A percentile compares a stretch with the other conserved stretches of the same genome.
Conservation (phyloP, 2,797 vertebrate species). For the Glyptemys insculpta region DNA sequence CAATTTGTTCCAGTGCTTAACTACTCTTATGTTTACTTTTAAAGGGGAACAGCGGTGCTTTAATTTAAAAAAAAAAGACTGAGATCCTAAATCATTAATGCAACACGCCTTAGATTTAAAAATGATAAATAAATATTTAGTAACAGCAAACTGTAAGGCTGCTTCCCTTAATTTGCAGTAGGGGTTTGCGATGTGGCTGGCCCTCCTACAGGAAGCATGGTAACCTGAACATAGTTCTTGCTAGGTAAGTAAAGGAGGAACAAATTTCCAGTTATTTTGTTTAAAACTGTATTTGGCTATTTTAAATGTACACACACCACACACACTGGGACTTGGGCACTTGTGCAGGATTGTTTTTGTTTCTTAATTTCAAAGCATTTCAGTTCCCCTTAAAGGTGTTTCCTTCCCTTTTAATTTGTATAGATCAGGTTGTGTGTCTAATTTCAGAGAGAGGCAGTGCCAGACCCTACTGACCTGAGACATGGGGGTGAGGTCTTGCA, state of each 20-base stretch:
- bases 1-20: neutral
- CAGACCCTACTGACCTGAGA: neutral
- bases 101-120: neutral
- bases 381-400: neutral
- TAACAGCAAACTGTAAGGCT: neutral
- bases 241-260: neutral
- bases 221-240: neutral
- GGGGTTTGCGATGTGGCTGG: neutral
- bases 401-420: neutral
- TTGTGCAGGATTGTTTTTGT: neutral
- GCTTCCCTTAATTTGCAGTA: neutral
- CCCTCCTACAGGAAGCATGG: neutral
- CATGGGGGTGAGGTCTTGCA: neutral
- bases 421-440: neutral
- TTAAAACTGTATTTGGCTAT: neutral
- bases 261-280: neutral
- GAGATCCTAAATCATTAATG: neutral
- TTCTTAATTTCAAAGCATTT: neutral
- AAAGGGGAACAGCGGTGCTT: neutral
- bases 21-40: neutral
- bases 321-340: rapidly evolving
- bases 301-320: neutral
- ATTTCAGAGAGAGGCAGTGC: neutral
- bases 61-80: neutral
- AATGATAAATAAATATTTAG: neutral